Conservation (phyloP, 2,113 vertebrate species). For the Catharus bicknelli region DNA sequence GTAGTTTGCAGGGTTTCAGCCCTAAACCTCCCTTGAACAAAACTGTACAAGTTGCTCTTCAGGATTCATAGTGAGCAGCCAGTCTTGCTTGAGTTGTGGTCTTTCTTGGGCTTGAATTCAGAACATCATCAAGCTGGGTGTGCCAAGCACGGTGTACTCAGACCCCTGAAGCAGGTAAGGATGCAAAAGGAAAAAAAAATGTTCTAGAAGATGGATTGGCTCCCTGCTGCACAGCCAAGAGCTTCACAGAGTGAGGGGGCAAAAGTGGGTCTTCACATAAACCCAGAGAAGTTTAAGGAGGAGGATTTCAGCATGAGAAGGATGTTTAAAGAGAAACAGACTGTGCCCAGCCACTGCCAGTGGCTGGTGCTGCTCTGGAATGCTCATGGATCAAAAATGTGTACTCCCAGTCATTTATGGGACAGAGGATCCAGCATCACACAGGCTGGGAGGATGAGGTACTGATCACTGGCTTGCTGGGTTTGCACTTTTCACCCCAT, state of each 20-base stretch:
- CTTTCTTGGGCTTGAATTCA: neutral
- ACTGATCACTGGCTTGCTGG: neutral
- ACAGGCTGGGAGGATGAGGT: fast-evolving
- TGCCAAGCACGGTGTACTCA: fast-evolving
- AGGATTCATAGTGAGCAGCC: neutral
- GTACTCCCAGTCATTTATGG: neutral
- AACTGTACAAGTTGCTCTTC: neutral
- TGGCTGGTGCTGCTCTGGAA: neutral
- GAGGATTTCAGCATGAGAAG: neutral
- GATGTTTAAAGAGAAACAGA: neutral
- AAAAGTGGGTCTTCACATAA: neutral
- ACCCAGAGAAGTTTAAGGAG: neutral
- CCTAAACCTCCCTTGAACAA: neutral
- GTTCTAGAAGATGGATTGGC: neutral
- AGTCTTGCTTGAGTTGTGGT: fast-evolving
- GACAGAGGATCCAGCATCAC: fast-evolving
- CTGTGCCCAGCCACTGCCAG: fast-evolving
- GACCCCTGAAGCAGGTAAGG: neutral
- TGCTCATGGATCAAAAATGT: fast-evolving
- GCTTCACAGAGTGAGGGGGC: fast-evolving
- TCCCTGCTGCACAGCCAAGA: neutral
- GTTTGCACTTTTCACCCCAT: neutral
- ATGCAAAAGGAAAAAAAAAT: neutral
- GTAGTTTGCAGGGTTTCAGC: neutral
- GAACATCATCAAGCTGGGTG: neutral